Evolutionary conservation across 2,797 vertebrate species (phyloP), one percentile per base, ranked within the genome.

Genomic region (Rhyacichthys aspro): DNA sequence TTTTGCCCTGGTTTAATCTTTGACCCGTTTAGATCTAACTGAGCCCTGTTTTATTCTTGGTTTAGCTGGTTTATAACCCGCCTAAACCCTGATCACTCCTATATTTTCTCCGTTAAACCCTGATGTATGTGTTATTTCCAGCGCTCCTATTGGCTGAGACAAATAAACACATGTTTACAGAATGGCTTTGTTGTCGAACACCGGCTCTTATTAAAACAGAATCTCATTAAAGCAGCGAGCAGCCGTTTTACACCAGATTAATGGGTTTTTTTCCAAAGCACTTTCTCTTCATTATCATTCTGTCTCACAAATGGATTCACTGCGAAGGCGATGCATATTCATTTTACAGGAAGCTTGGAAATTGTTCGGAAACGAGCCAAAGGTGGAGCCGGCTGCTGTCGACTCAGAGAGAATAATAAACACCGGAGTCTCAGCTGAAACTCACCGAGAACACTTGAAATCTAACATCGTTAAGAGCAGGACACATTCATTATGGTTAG

Each of bases 251-350:
- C 90, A 84, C 74, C 70, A 28, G 87, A 91, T 91, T 91, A 92
- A 92, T 91, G 88, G 77, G 71, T 70, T 70, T 70, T 88, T 79
- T 88, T 84, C 41, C 1, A 28, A 28, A 28, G 23, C 78, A 81
- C 81, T 90, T 91, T 90, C 83, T 91, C 88, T 88, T 91, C 86
- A 90, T 93, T 91, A 90, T 90, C 87, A 86, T 90, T 87, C 88
- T 74, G 86, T 88, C 39, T 41, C n/a, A 86, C 85, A 88, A 88
- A 91, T 90, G 81, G 83, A 88, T 91, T 88, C 83, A 41, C 39
- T 41, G 82, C 78, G 58, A 77, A 69, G 59, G 71, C 78, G 33
- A 90, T 91, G 88, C 87, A 90, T 90, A 90, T 92, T 92, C 85
- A 90, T 91, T 85, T 86, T 74, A 82, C 79, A 84, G 85, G 82